These are phyloP conservation scores for Drosophila emarginata DNA, from an alignment of 2,888 invertebrate species.

Conservation along the genomic window DNA sequence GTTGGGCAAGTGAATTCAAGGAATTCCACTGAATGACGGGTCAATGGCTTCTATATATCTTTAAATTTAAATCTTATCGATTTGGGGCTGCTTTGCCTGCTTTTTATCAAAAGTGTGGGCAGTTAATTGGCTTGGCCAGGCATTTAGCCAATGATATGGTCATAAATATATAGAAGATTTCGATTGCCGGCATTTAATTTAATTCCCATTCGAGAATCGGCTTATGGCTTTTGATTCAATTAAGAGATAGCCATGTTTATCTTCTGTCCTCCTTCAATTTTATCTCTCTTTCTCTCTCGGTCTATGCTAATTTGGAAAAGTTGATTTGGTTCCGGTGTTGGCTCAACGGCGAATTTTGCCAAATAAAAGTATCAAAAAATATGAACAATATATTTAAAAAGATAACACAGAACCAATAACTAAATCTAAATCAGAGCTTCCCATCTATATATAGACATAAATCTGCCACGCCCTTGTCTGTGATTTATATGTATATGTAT, in stretches of 20 bases:
- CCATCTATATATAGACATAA: constrained; percentile 37
- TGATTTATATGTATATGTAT: constrained; percentile 27
- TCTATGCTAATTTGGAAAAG: constrained; percentile 60
- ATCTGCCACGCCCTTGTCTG: constrained; percentile 54
- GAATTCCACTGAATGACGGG: not conserved
- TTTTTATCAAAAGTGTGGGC: constrained; percentile 7
- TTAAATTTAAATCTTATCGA: not conserved
- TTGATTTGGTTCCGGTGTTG: constrained; percentile 60
- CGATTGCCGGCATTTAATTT: constrained; percentile 64
- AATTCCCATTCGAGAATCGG: constrained; percentile 40
- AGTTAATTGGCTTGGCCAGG: constrained; percentile 12
- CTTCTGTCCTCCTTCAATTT: constrained; percentile 26
- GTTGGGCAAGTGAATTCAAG: not conserved
- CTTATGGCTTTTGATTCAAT: constrained; percentile 59
- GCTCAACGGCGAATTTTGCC: constrained; percentile 32
- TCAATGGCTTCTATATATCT: constrained; percentile 4
- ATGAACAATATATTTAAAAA: constrained; percentile 47
- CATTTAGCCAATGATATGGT: constrained; percentile 53
- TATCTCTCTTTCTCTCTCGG: constrained; percentile 21
- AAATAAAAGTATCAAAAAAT: constrained; percentile 41
- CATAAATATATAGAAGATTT: constrained; percentile 53
- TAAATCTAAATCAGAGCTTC: constrained; percentile 32
- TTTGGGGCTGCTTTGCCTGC: not conserved
- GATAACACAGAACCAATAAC: constrained; percentile 39
- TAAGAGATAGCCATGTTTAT: constrained; percentile 3